These are phyloP conservation scores for Mnemiopsis leidyi DNA, from an alignment of 37 sponge, comb jelly and placozoan genomes.

Conservation along the genomic window DNA sequence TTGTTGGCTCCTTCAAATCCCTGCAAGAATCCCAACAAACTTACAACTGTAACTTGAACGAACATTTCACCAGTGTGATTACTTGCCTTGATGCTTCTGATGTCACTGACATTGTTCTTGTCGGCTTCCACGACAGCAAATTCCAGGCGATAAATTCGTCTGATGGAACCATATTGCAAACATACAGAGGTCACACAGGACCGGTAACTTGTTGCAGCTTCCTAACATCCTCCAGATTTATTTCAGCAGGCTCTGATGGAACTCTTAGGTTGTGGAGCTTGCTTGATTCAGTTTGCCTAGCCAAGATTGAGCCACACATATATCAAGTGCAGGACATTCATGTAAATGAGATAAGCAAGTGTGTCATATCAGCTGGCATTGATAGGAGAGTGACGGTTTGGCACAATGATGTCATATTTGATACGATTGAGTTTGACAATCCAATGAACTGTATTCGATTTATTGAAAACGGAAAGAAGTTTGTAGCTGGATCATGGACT, in stretches of 20 bases:
- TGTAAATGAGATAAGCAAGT: constrained; percentile 20
- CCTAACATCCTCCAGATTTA: constrained; percentile 47
- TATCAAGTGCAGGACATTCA: constrained; percentile 17
- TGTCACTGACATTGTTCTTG: background rate
- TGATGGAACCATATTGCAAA: background rate
- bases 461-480: constrained; percentile 65
- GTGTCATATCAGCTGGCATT: constrained; percentile 31
- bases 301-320: constrained; percentile 7
- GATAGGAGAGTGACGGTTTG: constrained; percentile 62
- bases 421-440: constrained; percentile 52
- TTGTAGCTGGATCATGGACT: constrained; percentile 62
- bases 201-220: constrained; percentile 52
- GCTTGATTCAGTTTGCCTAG: constrained; percentile 32
- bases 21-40: background rate
- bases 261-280: constrained; percentile 31
- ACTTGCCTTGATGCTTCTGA: constrained; percentile 36
- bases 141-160: background rate
- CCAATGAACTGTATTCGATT: constrained; percentile 58
- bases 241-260: constrained; percentile 43
- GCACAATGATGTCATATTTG: constrained; percentile 63
- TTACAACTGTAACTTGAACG: constrained; percentile 4
- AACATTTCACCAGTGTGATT: background rate
- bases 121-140: constrained; percentile 59
- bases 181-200: constrained; percentile 50
- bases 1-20: constrained; percentile 1